phyloP scores from a whole-genome alignment of 2,113 vertebrate genomes.

The Phalacrocorax carbo region DNA sequence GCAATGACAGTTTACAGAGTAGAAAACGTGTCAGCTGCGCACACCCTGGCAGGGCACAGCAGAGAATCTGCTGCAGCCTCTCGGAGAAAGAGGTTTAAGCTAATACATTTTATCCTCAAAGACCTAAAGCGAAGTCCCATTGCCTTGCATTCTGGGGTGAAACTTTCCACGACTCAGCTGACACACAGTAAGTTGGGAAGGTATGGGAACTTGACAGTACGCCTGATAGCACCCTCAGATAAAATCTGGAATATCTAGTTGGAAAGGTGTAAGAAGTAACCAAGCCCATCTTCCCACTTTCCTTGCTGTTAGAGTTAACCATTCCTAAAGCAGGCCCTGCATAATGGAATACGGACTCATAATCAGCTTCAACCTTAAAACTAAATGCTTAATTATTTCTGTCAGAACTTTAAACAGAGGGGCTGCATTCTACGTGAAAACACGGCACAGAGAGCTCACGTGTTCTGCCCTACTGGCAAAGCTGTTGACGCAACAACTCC shows the following conservation, averaged over 20 bases:
- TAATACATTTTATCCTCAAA: not conserved
- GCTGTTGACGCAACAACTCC: not conserved
- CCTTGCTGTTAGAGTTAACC: not conserved
- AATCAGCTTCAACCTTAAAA: not conserved
- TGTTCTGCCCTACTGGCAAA: not conserved
- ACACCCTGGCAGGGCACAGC: not conserved
- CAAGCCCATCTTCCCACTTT: not conserved
- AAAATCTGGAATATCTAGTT: not conserved
- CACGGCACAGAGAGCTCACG: not conserved
- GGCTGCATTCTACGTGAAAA: not conserved
- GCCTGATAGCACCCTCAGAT: not conserved
- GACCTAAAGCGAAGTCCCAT: not conserved
- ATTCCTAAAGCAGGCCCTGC: not conserved
- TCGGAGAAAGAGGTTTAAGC: not conserved
- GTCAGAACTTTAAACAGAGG: not conserved
- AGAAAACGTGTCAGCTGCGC: accelerated
- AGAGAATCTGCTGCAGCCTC: not conserved
- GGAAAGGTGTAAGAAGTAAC: not conserved
- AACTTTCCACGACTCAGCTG: not conserved
- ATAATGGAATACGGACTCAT: not conserved
- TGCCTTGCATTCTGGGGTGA: not conserved
- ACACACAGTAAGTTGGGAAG: not conserved
- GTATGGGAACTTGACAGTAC: not conserved
- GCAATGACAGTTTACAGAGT: accelerated
- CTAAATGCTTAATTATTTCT: not conserved